phyloP scores from a whole-genome alignment of 2,888 invertebrate genomes.

The Pterostichus madidus region DNA sequence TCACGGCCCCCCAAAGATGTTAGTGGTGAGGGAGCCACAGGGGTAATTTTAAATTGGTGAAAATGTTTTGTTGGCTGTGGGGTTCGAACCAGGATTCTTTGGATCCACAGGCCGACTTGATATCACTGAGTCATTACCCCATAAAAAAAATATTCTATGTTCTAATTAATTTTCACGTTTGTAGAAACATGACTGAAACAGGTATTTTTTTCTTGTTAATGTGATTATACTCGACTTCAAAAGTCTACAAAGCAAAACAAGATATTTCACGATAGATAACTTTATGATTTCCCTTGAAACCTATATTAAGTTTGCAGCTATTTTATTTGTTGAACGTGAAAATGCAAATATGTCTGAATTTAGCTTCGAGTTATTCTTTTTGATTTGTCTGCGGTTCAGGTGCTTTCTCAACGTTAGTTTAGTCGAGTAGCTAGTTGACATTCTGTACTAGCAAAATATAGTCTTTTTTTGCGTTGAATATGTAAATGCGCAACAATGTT shows the following conservation, averaged over 20 bases:
- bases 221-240: no score
- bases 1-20: no score
- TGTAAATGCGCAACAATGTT: conserved; percentile 16
- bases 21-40: no score
- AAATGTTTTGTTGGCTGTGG: no score
- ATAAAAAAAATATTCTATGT: no score
- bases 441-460: conserved; percentile 16
- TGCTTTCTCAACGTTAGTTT: neutral
- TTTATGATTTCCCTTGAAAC: neutral
- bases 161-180: no score
- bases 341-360: conserved; percentile 23
- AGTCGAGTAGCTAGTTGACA: conserved; percentile 14
- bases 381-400: conserved; percentile 16
- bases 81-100: no score
- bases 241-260: neutral
- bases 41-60: no score
- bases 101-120: no score
- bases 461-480: conserved; percentile 15
- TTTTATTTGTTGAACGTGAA: conserved; percentile 18
- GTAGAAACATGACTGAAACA: no score
- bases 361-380: neutral
- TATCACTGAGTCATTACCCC: no score
- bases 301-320: neutral
- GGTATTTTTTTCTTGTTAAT: no score
- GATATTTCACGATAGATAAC: neutral